Evolutionary conservation across 1,140 invertebrate genomes (phyloP).

Genomic region (Lutraria rhynchaena): DNA sequence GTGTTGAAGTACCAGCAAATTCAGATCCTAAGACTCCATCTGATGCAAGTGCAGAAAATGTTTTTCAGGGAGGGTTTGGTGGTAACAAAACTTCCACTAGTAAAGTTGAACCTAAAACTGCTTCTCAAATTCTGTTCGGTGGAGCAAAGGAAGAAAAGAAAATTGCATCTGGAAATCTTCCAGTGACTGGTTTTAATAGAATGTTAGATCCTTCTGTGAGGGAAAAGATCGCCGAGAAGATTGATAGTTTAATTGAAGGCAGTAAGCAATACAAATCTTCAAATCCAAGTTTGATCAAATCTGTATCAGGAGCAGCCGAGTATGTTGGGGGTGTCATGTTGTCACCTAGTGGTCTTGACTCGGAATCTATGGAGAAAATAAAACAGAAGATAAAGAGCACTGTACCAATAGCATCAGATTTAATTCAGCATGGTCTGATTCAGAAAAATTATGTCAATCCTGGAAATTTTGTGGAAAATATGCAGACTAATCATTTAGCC

Average conservation of each 20-base stretch:
- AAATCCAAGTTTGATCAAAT: not conserved
- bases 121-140: not conserved
- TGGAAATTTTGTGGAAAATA: not conserved
- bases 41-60: too few relatives aligned
- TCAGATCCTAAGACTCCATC: too few relatives aligned
- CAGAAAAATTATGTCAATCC: not conserved
- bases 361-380: conserved; percentile 3
- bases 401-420: conserved; percentile 24
- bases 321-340: conserved; percentile 49
- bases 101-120: not conserved
- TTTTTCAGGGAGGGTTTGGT: too few relatives aligned
- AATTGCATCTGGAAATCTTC: too few relatives aligned
- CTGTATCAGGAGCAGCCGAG: conserved; percentile 29
- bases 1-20: too few relatives aligned
- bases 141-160: not conserved
- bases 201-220: not conserved
- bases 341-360: not conserved
- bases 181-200: not conserved
- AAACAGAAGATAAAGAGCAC: conserved; percentile 28
- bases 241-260: conserved; percentile 29
- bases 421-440: conserved; percentile 33
- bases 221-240: conserved; percentile 32
- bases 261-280: not conserved
- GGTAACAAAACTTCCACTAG: too few relatives aligned
- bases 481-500: too few relatives aligned